phyloP scores from a whole-genome alignment of 2,113 vertebrate species.

The Bubo blakistoni region DNA sequence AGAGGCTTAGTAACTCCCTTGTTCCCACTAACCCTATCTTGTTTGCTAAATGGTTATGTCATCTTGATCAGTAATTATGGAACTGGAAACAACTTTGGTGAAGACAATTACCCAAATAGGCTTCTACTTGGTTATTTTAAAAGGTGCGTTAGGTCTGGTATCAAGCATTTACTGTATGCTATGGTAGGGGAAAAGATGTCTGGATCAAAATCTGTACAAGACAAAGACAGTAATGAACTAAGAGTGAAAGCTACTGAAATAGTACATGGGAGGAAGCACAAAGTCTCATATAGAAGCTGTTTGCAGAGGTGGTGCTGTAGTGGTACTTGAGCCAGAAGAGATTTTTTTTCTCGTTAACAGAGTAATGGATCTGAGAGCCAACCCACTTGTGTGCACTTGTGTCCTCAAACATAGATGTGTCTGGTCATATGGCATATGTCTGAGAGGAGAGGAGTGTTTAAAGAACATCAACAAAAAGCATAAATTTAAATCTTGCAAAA shows the following conservation, averaged over 20 bases:
- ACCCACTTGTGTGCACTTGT: accelerated
- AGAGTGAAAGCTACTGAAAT: background rate
- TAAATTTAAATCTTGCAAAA: background rate
- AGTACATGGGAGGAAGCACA: background rate
- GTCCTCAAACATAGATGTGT: background rate
- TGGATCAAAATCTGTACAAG: background rate
- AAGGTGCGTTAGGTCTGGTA: background rate
- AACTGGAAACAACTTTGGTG: background rate
- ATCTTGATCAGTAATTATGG: background rate
- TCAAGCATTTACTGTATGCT: background rate
- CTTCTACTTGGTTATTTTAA: background rate
- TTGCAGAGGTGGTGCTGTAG: background rate
- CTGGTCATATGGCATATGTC: background rate
- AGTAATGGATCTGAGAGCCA: background rate
- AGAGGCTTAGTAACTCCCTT: background rate
- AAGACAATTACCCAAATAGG: background rate
- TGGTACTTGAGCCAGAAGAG: background rate
- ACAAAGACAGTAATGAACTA: background rate
- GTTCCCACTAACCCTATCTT: background rate
- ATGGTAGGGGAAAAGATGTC: background rate
- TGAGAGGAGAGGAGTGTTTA: background rate
- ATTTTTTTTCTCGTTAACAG: background rate
- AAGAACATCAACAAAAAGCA: background rate
- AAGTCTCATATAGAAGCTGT: background rate
- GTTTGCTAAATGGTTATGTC: background rate